phyloP scores from a whole-genome alignment of 2,113 vertebrate genomes.

The Bufo gargarizans region DNA sequence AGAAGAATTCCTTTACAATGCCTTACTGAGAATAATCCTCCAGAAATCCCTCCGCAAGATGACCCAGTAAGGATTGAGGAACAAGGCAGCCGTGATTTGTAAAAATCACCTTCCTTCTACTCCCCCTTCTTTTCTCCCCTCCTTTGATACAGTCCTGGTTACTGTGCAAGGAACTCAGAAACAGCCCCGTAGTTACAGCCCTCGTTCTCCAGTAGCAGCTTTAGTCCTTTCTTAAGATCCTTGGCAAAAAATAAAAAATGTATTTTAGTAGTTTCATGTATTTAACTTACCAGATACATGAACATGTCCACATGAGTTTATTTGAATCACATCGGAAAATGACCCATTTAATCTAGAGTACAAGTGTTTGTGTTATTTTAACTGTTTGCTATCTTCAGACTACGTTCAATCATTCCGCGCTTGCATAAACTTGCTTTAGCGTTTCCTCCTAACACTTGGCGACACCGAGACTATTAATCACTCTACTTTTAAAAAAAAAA shows the following conservation, averaged over 20 bases:
- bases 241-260: not conserved
- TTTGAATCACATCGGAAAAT: no score
- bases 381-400: not conserved
- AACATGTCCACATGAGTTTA: not conserved
- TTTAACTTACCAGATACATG: not conserved
- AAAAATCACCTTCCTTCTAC: slow-evolving; percentile 36
- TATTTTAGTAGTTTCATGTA: not conserved
- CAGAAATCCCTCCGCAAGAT: slow-evolving; percentile 48
- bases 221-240: not conserved
- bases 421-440: not conserved
- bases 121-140: not conserved
- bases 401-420: not conserved
- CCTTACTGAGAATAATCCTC: slow-evolving; percentile 50
- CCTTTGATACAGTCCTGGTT: slow-evolving; percentile 19
- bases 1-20: slow-evolving; percentile 55
- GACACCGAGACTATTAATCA: no score
- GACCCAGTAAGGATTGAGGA: slow-evolving; percentile 57
- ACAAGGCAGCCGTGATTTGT: slow-evolving; percentile 35
- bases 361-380: not conserved
- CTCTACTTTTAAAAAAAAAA: no score
- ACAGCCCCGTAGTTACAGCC: not conserved
- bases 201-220: no score
- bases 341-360: no score
- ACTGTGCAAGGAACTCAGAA: not conserved
- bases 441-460: not conserved